Base-by-base conservation (phyloP, 2,888 invertebrate genomes). In the Palloptera scutellata region DNA sequence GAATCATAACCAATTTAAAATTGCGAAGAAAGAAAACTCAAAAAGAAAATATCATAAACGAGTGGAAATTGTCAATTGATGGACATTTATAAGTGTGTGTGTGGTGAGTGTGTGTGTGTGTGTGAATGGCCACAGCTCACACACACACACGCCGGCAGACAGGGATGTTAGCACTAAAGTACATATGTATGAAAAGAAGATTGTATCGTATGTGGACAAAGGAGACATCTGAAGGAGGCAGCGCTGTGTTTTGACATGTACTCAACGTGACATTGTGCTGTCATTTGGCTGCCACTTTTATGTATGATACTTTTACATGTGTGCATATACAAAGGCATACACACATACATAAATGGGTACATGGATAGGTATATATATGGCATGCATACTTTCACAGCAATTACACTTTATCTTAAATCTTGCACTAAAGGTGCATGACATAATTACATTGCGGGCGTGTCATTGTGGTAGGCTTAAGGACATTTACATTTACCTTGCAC, bases 361-460 rank as follows among this genome's bases (percentile, higher is more conserved):
- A 48, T 43, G 9, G 9, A 13, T 45, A 5, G 6, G 8, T 43
- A 19, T 8, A 77, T 48, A 72, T 57, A 11, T n/a, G n/a, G n/a
- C 57, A 72, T 78, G 76, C 79, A 76, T 71, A 78, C 78, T 79
- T 79, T 48, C 48, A 48, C 15, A 48, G 48, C 15, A 9, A 48
- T n/a, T 48, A 9, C 15, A 48, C 15, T 48, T 48, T 48, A 48
- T 15, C 5, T 48, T 48, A n/a, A 48, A 48, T 48, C 15, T 30
- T 30, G 30, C 30, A 30, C 6, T 2, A 30, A 30, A 30, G 30
- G 30, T 30, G 30, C 30, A 30, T 30, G 30, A 30, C 30, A 30
- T 6, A 30, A 30, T 30, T 30, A 30, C 30, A 30, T 30, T 30
- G 30, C 30, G 30, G 30, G 30, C 30, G 30, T 30, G 30, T 30